Conservation (phyloP, 2,888 invertebrate species). For the Melanostoma scalare region DNA sequence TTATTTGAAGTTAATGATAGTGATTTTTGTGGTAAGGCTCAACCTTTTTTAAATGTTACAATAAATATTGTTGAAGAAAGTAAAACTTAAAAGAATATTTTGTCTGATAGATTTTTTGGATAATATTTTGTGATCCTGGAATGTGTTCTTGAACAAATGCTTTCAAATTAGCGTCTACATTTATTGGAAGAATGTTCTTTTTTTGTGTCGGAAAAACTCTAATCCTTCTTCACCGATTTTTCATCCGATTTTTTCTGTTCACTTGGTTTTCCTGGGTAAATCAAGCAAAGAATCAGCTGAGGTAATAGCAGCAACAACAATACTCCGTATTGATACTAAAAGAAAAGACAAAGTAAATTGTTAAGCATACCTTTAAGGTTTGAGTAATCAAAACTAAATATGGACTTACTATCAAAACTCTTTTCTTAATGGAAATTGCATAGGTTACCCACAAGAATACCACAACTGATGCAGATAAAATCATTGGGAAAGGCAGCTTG, state of each 20-base stretch:
- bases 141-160: too few relatives aligned
- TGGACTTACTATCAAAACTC: constrained; percentile 78
- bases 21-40: too few relatives aligned
- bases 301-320: constrained; percentile 84
- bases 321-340: constrained; percentile 89
- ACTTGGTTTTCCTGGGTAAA: constrained; percentile 87
- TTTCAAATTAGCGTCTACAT: too few relatives aligned
- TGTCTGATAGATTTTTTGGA: too few relatives aligned
- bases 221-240: background rate
- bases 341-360: constrained; percentile 73
- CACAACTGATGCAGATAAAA: constrained; percentile 91
- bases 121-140: too few relatives aligned
- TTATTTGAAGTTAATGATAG: too few relatives aligned
- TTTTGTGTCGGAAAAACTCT: background rate
- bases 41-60: constrained; percentile 39
- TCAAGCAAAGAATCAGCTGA: constrained; percentile 86
- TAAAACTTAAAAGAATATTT: background rate
- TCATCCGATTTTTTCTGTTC: constrained; percentile 78
- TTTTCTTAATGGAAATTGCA: constrained; percentile 79
- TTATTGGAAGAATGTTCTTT: too few relatives aligned
- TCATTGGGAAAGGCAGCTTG: constrained; percentile 93
- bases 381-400: background rate
- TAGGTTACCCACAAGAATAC: constrained; percentile 79
- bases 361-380: too few relatives aligned
- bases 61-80: constrained; percentile 46